Base-by-base conservation (phyloP, 1,140 invertebrate genomes). In the Octopus bimaculoides region DNA sequence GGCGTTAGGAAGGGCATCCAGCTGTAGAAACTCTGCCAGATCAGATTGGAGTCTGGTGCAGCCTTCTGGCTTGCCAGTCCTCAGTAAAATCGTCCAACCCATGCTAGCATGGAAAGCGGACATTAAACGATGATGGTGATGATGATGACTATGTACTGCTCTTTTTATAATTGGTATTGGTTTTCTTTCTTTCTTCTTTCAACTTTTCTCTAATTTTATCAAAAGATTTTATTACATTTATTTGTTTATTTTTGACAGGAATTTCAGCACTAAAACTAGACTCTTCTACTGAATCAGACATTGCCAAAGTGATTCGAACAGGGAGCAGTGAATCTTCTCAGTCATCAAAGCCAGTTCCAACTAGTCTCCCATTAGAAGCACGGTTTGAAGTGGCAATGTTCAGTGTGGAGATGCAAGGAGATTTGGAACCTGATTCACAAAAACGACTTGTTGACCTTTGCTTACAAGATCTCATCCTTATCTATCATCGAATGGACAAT, bases 401-500 rank as follows among this genome's bases (percentile, higher is more conserved):
- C 80, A 88, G 85, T 77, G 85, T 90, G 53, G 89, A 89, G 81
- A 80, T 91, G 79, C 79, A 85, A 75, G 87, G 87, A 55, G 90
- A 90, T 80, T 86, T 90, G 79, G 87, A 86, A 10, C 87, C 89
- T 78, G 85, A 85, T 61, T 86, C 89, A 56, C 83, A 86, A 78
- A 54, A 84, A 74, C 88, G 88, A 17, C 80, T 91, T 10, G 95
- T 97, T 4, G 94, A 95, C 86, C 89, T 97, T 12, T 94, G 94
- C 3, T 95, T 97, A 88, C 90, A 94, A 56, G 95, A 97, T 86
- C 95, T 98, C 85, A 90, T 92, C 41, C 92, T 96, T 10, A 93
- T 93, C 20, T 95, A 94, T 85, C 93, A 94, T 75, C 93, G 93
- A 83, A 89, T 92, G 74, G 92, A 93, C 73, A 87, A 88, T 71